A percentile compares a stretch with the other conserved stretches of the same genome.
phyloP scores from a whole-genome alignment of 2,797 vertebrate genomes.

The Pteronotus mesoamericanus region DNA sequence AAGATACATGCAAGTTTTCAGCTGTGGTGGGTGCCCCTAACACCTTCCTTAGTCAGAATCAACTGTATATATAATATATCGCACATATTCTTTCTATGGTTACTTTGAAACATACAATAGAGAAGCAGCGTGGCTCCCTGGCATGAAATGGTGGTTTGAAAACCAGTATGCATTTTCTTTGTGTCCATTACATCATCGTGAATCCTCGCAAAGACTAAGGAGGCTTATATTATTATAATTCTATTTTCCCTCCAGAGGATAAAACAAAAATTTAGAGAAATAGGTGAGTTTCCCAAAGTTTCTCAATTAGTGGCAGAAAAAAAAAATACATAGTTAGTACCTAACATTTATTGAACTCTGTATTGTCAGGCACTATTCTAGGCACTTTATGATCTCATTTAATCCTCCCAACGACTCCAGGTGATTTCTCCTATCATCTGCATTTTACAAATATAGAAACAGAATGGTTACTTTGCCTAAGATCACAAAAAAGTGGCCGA shows the following conservation, averaged over 20 bases:
- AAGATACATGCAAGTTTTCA: background rate
- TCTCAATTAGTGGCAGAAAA: background rate
- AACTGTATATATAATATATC: too few species aligned
- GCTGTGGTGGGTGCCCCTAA: background rate
- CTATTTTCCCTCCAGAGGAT: background rate
- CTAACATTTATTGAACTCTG: background rate
- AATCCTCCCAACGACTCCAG: background rate
- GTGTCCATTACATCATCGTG: background rate
- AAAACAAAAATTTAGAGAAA: background rate
- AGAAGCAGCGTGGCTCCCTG: accelerated
- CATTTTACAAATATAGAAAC: background rate
- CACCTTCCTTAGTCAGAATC: background rate
- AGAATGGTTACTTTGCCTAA: background rate
- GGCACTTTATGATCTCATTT: background rate
- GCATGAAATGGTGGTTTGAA: background rate
- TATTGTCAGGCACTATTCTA: background rate
- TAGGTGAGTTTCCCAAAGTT: background rate
- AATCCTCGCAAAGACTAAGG: background rate
- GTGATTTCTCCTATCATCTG: background rate
- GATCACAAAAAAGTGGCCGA: background rate
- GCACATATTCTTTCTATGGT: background rate
- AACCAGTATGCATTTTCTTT: accelerated
- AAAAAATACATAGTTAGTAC: background rate
- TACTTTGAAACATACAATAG: background rate
- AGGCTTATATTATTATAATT: background rate